Base-by-base conservation (phyloP, 2,888 invertebrate species). In the Cecidostiba fungosa region DNA sequence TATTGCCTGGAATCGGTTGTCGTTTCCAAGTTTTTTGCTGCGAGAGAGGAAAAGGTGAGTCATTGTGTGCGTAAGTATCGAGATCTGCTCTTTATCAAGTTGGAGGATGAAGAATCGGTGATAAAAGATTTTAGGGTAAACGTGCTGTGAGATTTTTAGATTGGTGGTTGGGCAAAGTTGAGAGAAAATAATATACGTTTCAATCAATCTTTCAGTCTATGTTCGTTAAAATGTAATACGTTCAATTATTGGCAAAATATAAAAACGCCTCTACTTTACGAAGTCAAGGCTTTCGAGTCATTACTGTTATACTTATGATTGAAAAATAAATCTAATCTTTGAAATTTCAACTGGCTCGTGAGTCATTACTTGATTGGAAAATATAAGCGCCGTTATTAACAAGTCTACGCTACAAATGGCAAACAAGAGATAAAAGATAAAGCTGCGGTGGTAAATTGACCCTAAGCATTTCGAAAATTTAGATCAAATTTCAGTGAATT, bases 351-450 rank as follows among this genome's bases (percentile, higher is more conserved):
- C 36, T 62, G 39, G 32, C 39, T 39, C 0, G 16, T 79, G 66
- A 76, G 66, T 79, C 69, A 84, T 26, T n/a, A n/a, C 29, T 16
- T 39, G 77, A 77, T 83, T 72, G 59, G 23, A 70, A 77, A 77
- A 59, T 82, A 59, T 59, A 39, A 5, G 50, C 26, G 19, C 10
- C 78, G 39, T 62, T n/a, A 12, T 59, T 8, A 72, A 32, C 29
- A 26, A 29, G 29, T 78, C 29, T 16, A 39, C n/a, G 26, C n/a
- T 19, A 26, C n/a, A 36, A 54, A 6, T 16, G 59, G 54, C 59
- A 72, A 80, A 72, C 23, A 29, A 36, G 26, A 80, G 54, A 72
- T 72, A 72, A 72, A 39, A 80, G 39, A 39, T 80, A 80, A 72
- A 16, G 50, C 16, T 26, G 43, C 8, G n/a, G 14, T 16, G 70